phyloP scores from a whole-genome alignment of 2,888 invertebrate species.

The Flabesymbios commensalis region DNA sequence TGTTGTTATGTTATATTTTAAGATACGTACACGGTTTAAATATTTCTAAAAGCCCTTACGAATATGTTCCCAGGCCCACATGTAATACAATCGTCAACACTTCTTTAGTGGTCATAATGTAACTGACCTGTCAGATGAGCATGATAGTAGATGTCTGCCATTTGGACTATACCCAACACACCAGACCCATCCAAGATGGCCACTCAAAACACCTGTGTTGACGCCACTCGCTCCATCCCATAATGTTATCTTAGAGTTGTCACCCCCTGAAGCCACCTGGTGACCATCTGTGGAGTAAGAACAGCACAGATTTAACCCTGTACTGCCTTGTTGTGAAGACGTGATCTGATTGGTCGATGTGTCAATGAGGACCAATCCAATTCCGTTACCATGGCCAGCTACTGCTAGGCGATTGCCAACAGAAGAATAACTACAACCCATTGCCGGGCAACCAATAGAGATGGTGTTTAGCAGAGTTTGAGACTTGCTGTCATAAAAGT shows the following conservation, averaged over 20 bases:
- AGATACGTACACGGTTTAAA: no score
- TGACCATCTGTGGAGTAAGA: conserved; percentile 11
- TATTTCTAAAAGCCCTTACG: background rate
- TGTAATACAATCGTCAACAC: no score
- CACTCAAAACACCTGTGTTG: background rate
- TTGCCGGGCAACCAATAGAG: no score
- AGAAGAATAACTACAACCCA: no score
- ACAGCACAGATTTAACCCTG: conserved; percentile 4
- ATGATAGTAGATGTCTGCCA: conserved; percentile 13
- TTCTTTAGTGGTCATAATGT: background rate
- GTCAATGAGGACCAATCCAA: no score
- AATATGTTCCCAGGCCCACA: background rate
- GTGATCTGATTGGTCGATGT: no score
- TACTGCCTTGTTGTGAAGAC: no score
- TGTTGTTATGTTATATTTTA: no score
- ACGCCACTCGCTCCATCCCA: conserved; percentile 8
- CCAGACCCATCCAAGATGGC: conserved; percentile 26
- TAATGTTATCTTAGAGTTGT: conserved; percentile 15
- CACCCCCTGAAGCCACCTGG: conserved; percentile 16
- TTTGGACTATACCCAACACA: conserved; percentile 9
- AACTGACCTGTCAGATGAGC: conserved; percentile 22
- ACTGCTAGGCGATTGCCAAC: no score
- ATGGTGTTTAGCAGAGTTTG: no score
- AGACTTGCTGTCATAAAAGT: conserved; percentile 10
- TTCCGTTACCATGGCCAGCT: no score